Base-by-base conservation (phyloP, 2,113 vertebrate species). In the Muscicapa adusta region DNA sequence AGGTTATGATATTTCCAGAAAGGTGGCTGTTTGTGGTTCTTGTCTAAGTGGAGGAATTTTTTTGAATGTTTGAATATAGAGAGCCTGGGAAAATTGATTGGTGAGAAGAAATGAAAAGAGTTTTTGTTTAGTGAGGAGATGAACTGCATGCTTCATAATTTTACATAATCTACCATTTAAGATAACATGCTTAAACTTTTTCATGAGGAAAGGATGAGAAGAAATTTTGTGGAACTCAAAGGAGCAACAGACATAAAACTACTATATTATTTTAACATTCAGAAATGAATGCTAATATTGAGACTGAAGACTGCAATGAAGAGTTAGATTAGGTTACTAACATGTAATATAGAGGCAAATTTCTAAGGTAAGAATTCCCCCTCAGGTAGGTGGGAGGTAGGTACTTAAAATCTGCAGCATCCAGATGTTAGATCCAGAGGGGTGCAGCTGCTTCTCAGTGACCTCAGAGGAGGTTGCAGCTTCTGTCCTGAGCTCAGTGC, bases 211-310 rank as follows among this genome's bases (percentile, higher is more conserved):
- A 60, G 71, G 65, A 86, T 29, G 54, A 91, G 25, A 38, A 78
- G 68, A 95, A 90, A 81, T 86, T 89, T 83, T 54, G 31, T 80
- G 68, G 65, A 90, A 90, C 79, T 88, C 63, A 67, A 85, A 83
- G 67, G 51, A 92, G n/a, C 58, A 96, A 85, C 82, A 83, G 56
- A 63, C 34, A 11, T 91, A 88, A 94, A 96, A 47, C 82, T 60
- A 8, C 73, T 89, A 36, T 5, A 7, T 89, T 93, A 74, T 77
- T 93, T 96, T 93, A 85, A 62, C 17, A 11, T 84, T 83, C n/a
- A 56, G 85, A 94, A 66, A 40, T 90, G 31, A 88, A 43, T 94
- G 43, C 40, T 90, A 14, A 56, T 88, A 38, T 20, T 2, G 2
- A 80, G 72, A 60, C 60, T 71, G 76, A 83, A 83, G 63, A 57